phyloP scores from a whole-genome alignment of 2,113 vertebrate species.

The Sprattus sprattus region DNA sequence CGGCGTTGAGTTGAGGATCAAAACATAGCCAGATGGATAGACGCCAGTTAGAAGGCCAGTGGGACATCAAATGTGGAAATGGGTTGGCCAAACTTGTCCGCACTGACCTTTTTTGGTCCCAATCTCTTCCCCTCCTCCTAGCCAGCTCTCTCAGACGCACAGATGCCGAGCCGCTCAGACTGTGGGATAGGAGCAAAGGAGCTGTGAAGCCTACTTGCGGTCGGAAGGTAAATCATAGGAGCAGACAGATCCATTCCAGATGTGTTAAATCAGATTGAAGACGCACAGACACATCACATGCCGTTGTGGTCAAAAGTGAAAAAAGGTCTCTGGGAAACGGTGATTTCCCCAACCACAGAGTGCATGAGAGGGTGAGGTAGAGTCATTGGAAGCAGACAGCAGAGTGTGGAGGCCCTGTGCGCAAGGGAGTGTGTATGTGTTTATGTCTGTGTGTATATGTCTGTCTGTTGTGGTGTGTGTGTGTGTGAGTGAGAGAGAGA shows the following conservation, averaged over 20 bases:
- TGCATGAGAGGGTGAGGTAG: constrained; percentile 71
- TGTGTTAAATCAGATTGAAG: constrained; percentile 61
- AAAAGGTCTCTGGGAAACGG: constrained; percentile 71
- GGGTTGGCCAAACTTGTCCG: neutral
- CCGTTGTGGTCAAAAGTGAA: constrained; percentile 18
- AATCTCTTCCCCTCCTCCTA: neutral
- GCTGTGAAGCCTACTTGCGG: constrained; percentile 38
- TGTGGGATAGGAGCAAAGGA: neutral
- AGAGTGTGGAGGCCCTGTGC: constrained; percentile 26
- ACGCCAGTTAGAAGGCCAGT: constrained; percentile 57
- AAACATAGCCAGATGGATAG: neutral
- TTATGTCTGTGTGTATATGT: neutral
- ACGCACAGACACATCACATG: constrained; percentile 48
- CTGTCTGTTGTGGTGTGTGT: constrained; percentile 17
- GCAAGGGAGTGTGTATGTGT: constrained; percentile 24
- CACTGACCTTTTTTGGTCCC: neutral
- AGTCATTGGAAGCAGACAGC: constrained; percentile 69
- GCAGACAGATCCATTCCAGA: constrained; percentile 71
- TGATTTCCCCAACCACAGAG: constrained; percentile 78
- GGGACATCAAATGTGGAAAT: constrained; percentile 33
- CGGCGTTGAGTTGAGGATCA: neutral
- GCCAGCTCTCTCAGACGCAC: constrained; percentile 35
- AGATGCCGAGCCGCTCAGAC: constrained; percentile 44
- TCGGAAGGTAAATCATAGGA: constrained; percentile 60
- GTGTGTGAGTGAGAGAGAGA: constrained; percentile 5